Conservation (phyloP, 2,113 vertebrate species). For the Strix aluco region DNA sequence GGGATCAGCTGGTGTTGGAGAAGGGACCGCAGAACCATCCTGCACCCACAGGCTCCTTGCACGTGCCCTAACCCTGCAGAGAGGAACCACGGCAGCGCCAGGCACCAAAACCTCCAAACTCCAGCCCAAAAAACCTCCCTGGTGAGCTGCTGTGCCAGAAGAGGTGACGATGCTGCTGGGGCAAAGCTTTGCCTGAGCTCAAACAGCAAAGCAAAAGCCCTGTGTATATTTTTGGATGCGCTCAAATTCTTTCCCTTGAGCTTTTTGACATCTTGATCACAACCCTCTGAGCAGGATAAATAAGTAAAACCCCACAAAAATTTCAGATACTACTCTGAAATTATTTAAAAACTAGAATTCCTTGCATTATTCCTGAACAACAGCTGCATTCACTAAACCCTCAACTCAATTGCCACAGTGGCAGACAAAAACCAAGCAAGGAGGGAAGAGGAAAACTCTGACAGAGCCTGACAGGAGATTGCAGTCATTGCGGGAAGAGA, state of each 20-base stretch:
- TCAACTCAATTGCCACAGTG: background rate
- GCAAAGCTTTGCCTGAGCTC: background rate
- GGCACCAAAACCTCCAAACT: background rate
- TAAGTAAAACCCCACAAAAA: background rate
- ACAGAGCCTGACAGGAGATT: background rate
- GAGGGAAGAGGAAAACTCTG: background rate
- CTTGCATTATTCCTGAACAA: background rate
- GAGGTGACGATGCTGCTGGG: accelerated
- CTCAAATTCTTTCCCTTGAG: background rate
- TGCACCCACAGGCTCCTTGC: accelerated
- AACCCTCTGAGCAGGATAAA: background rate
- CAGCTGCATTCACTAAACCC: background rate
- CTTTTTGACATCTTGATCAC: background rate
- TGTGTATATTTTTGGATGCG: accelerated
- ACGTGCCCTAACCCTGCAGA: accelerated
- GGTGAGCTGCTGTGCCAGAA: accelerated
- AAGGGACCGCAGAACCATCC: background rate
- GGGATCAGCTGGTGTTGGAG: accelerated
- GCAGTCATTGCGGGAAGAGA: background rate
- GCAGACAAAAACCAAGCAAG: background rate
- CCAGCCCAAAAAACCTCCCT: too few species aligned
- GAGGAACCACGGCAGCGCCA: background rate
- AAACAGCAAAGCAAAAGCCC: background rate
- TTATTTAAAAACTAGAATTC: background rate
- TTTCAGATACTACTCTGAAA: background rate